These are phyloP conservation scores for Limnothrissa miodon DNA, from an alignment of 2,113 vertebrate genomes.

Conservation along the genomic window DNA sequence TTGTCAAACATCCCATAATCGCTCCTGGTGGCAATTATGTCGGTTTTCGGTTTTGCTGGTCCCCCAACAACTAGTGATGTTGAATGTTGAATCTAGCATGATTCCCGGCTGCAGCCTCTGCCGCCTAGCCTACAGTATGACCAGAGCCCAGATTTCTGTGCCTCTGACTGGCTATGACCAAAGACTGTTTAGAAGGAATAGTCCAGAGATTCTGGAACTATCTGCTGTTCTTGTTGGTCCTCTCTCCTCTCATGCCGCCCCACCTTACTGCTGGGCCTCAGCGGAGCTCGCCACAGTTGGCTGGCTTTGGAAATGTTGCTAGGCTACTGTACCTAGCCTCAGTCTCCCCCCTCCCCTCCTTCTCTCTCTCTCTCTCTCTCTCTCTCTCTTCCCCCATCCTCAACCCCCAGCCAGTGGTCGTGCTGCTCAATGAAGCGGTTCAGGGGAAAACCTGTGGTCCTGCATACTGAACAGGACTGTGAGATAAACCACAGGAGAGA, in stretches of 20 bases:
- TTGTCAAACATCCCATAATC: background rate
- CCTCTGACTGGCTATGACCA: background rate
- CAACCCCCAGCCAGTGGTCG: background rate
- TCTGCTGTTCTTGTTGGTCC: background rate
- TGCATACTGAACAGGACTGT: constrained; percentile 61
- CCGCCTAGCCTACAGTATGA: too few relatives aligned
- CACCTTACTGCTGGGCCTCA: constrained; percentile 41
- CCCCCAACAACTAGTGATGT: too few relatives aligned
- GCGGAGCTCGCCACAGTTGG: constrained; percentile 50
- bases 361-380: background rate
- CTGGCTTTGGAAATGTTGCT: constrained; percentile 68
- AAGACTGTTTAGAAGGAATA: too few relatives aligned
- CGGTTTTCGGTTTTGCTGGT: background rate
- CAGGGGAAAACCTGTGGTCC: constrained; percentile 65
- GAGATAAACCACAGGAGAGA: background rate
- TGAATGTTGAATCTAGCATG: too few relatives aligned
- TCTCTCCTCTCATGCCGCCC: constrained; percentile 31
- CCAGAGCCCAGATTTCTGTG: too few relatives aligned
- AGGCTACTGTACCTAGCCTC: constrained; percentile 65
- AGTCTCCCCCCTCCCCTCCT: background rate
- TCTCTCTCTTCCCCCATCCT: background rate
- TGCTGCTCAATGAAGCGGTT: constrained; percentile 70
- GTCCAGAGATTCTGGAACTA: constrained; percentile 7
- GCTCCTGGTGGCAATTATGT: background rate
- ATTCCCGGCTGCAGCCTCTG: too few relatives aligned